phyloP scores from a whole-genome alignment of 2,888 invertebrate genomes.

The Rhyacophila evoluta region DNA sequence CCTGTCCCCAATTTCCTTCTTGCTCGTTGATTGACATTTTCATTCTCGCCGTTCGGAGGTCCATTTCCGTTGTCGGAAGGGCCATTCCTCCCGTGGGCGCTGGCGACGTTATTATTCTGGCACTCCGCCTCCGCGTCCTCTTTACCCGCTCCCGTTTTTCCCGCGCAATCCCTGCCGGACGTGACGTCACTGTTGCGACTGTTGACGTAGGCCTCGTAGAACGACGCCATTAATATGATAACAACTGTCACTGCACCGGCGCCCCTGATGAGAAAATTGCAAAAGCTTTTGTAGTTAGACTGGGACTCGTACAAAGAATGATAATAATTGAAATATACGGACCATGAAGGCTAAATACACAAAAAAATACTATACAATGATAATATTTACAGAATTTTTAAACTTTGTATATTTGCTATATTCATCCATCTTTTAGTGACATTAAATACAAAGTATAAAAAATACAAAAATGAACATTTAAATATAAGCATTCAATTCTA shows the following conservation, averaged over 20 bases:
- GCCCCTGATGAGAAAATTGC: slow-evolving; percentile 63
- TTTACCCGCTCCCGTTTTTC: slow-evolving; percentile 58
- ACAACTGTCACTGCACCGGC: slow-evolving; percentile 65
- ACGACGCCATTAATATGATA: slow-evolving; percentile 73
- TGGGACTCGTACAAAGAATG: no score
- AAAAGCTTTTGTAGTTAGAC: neutral
- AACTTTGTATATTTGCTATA: no score
- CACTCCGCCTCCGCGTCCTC: slow-evolving; percentile 57
- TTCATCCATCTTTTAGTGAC: no score
- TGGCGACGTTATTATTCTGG: slow-evolving; percentile 56
- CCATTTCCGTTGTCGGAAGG: slow-evolving; percentile 32
- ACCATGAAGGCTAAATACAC: no score
- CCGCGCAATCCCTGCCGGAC: slow-evolving; percentile 60
- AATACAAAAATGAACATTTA: no score
- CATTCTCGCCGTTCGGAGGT: slow-evolving; percentile 45
- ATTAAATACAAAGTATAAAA: no score
- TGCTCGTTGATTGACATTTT: neutral
- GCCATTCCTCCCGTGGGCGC: slow-evolving; percentile 16
- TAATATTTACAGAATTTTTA: no score
- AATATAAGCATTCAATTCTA: no score
- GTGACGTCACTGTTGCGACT: slow-evolving; percentile 60
- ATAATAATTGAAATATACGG: no score
- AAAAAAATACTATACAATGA: no score
- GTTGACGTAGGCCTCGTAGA: slow-evolving; percentile 73
- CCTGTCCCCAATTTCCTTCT: slow-evolving; percentile 36